These are phyloP conservation scores for Fragum whitleyi DNA, from an alignment of 2,888 invertebrate species.

Conservation along the genomic window DNA sequence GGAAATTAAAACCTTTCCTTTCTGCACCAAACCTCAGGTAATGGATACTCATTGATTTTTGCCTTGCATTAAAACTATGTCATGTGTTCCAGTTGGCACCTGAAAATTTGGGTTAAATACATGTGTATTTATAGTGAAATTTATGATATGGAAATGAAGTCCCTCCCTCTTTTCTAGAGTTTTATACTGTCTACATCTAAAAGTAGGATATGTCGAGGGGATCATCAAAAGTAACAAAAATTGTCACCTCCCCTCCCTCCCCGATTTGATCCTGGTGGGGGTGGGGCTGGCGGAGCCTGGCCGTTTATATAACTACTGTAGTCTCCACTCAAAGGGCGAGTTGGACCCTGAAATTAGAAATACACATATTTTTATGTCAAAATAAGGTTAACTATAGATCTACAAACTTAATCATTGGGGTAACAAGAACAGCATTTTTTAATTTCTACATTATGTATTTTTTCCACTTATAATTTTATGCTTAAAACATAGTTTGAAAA, in stretches of 20 bases:
- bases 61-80: too few species aligned
- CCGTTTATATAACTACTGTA: slow-evolving; percentile 68
- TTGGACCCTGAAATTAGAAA: slow-evolving; percentile 27
- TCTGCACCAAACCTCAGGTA: too few species aligned
- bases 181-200: slow-evolving; percentile 22
- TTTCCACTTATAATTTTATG: neutral
- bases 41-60: too few species aligned
- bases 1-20: too few species aligned
- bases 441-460: neutral
- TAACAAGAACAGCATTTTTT: neutral
- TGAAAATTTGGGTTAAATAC: too few species aligned
- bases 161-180: too few species aligned
- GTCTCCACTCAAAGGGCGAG: slow-evolving; percentile 61
- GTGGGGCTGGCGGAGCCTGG: slow-evolving; percentile 57
- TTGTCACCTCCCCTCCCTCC: slow-evolving; percentile 59
- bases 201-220: slow-evolving; percentile 38
- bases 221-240: slow-evolving; percentile 68
- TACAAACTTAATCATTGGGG: too few species aligned
- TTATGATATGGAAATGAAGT: too few species aligned
- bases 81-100: too few species aligned
- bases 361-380: neutral
- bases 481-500: too few species aligned
- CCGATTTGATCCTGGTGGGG: slow-evolving; percentile 52
- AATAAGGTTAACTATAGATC: neutral
- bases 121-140: too few species aligned